These are phyloP conservation scores for Pelusios castaneus DNA, from an alignment of 2,113 vertebrate species.

Conservation along the genomic window DNA sequence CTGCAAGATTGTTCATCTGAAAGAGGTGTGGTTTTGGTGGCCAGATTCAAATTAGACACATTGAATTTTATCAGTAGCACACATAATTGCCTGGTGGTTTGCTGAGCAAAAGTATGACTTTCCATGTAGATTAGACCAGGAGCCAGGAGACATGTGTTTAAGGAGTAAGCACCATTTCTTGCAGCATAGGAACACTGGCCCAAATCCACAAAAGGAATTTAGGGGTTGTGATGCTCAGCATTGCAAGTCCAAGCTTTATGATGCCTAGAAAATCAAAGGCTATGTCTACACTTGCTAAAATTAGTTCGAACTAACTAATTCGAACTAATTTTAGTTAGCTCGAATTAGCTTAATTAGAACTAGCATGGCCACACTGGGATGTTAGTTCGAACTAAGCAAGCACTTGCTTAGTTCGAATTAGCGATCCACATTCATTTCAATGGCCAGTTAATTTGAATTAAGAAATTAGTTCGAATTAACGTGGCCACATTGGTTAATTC, in stretches of 20 bases:
- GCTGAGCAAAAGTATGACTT: not conserved
- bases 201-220: not conserved
- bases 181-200: not conserved
- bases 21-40: not conserved
- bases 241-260: not conserved
- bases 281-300: too few species aligned
- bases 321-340: too few species aligned
- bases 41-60: not conserved
- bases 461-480: too few species aligned
- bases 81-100: not conserved
- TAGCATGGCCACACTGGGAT: too few species aligned
- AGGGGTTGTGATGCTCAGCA: not conserved
- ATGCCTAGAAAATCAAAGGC: not conserved
- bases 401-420: too few species aligned
- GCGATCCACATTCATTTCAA: too few species aligned
- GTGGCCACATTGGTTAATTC: too few species aligned
- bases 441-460: too few species aligned
- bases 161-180: not conserved
- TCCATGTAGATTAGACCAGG: not conserved
- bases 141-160: not conserved
- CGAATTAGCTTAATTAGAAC: too few species aligned
- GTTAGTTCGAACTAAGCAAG: too few species aligned
- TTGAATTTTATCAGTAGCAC: not conserved
- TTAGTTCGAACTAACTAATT: too few species aligned
- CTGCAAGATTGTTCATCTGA: not conserved